These are phyloP conservation scores for Euwallacea similis DNA, from an alignment of 1,140 invertebrate genomes.

Conservation along the genomic window DNA sequence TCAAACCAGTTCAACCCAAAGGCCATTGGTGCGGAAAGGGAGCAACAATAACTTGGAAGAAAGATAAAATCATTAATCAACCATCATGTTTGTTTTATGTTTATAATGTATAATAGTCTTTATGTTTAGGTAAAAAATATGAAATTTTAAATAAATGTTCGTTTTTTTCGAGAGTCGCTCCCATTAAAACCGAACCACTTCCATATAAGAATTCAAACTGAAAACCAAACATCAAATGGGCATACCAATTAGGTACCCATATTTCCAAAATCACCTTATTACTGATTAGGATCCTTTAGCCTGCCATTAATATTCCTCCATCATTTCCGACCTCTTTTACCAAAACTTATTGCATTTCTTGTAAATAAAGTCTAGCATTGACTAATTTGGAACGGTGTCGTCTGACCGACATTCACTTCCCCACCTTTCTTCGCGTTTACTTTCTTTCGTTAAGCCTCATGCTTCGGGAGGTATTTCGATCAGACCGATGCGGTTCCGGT, in stretches of 20 bases:
- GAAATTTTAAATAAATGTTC: background rate
- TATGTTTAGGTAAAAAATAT: background rate
- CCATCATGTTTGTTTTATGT: background rate
- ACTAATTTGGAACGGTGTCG: background rate
- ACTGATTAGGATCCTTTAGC: background rate
- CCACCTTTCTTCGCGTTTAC: background rate
- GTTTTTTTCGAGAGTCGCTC: background rate
- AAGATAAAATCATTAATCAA: background rate
- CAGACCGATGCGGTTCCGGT: background rate
- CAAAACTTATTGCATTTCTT: background rate
- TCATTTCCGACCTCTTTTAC: background rate
- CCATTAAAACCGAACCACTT: too few relatives aligned
- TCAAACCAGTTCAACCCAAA: slow-evolving; percentile 52
- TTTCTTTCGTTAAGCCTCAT: background rate
- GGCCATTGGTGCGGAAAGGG: slow-evolving; percentile 51
- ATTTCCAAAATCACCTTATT: too few relatives aligned
- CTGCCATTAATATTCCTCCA: background rate
- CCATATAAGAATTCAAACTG: too few relatives aligned
- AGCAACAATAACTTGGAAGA: slow-evolving; percentile 19
- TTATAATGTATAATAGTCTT: background rate
- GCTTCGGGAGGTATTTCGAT: background rate
- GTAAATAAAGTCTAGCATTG: background rate
- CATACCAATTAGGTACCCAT: too few relatives aligned
- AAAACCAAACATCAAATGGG: too few relatives aligned
- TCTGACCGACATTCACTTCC: slow-evolving; percentile 1